These are phyloP conservation scores for Enteromius afrohamiltoni DNA, from an alignment of 2,797 vertebrate species.

Conservation along the genomic window DNA sequence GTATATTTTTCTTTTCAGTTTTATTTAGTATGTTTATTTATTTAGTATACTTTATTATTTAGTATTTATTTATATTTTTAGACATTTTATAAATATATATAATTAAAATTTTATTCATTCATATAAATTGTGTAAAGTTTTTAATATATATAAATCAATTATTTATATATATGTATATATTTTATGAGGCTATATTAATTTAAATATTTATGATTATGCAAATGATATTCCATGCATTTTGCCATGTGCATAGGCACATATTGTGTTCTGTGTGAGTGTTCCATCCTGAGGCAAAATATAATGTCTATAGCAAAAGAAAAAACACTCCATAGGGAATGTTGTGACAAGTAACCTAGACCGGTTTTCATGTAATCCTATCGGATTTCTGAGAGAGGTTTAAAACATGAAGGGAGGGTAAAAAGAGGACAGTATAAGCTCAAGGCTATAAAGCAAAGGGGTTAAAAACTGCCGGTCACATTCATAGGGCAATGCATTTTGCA, in stretches of 20 bases:
- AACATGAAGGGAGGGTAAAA: conserved; percentile 68
- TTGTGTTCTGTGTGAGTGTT: conserved; percentile 61
- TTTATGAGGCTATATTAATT: too few relatives aligned
- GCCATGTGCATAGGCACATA: conserved; percentile 37
- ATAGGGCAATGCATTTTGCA: conserved; percentile 10
- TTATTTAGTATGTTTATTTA: too few relatives aligned
- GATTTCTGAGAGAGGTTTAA: conserved; percentile 65
- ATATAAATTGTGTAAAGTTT: too few relatives aligned
- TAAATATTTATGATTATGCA: background rate
- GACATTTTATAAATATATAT: too few relatives aligned
- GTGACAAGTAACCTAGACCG: conserved; percentile 60
- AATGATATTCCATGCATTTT: background rate
- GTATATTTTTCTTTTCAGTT: too few relatives aligned
- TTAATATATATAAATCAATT: too few relatives aligned
- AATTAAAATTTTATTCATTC: too few relatives aligned
- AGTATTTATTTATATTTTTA: too few relatives aligned
- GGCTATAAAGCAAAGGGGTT: conserved; percentile 37
- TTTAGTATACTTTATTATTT: too few relatives aligned
- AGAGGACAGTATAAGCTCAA: conserved; percentile 61
- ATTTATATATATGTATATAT: too few relatives aligned
- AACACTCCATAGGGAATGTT: conserved; percentile 49
- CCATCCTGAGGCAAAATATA: conserved; percentile 60
- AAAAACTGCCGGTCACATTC: conserved; percentile 50
- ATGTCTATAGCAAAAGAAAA: conserved; percentile 64
- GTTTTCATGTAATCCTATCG: conserved; percentile 67